These are phyloP conservation scores for Tamias sibiricus DNA, from an alignment of 2,113 vertebrate genomes.

Conservation along the genomic window DNA sequence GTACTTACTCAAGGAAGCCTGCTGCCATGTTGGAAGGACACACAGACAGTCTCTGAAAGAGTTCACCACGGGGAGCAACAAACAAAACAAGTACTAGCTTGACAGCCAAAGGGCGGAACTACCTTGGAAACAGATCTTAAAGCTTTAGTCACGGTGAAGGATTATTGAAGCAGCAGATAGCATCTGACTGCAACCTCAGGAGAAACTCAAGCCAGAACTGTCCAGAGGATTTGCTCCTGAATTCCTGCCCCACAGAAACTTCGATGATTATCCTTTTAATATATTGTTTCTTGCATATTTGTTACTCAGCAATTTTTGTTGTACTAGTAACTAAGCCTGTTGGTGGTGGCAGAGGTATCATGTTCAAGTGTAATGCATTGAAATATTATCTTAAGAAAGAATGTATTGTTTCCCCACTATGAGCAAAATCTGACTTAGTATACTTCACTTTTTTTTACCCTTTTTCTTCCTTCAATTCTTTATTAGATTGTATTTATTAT, in stretches of 20 bases:
- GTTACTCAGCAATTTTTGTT: background rate
- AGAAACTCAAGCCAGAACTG: background rate
- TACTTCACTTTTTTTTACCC: background rate
- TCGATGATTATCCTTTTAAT: background rate
- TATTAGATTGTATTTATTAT: background rate
- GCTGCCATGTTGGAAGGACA: background rate
- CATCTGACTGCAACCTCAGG: background rate
- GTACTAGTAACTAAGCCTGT: background rate
- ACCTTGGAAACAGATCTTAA: background rate
- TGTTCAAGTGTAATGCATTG: background rate
- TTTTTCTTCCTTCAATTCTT: background rate
- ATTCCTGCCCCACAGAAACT: background rate
- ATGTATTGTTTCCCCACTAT: background rate
- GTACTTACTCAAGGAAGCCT: background rate
- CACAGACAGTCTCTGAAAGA: background rate
- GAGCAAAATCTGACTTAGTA: background rate
- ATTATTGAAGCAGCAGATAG: background rate
- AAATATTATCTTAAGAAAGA: background rate
- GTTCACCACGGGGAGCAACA: background rate
- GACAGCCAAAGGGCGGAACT: background rate
- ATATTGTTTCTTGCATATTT: background rate
- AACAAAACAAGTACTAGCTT: background rate
- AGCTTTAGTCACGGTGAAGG: background rate
- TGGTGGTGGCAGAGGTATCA: background rate
- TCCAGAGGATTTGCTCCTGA: background rate